A percentile compares a stretch with the other conserved stretches of the same genome.
Conservation (phyloP, 2,113 vertebrate genomes). For the Alexandromys fortis region DNA sequence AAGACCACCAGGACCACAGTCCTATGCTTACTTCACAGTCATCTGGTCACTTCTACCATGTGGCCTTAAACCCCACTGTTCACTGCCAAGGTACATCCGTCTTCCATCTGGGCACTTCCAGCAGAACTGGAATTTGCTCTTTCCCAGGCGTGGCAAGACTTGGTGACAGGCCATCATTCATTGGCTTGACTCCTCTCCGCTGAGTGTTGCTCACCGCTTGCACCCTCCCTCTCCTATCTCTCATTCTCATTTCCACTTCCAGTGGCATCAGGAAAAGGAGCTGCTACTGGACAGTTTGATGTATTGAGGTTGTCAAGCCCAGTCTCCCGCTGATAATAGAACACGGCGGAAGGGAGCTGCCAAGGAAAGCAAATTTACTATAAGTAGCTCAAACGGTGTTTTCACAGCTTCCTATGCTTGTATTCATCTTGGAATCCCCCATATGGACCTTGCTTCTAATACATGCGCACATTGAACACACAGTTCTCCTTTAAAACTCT, state of each 20-base stretch:
- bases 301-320: conserved; percentile 75
- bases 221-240: neutral
- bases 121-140: neutral
- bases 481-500: neutral
- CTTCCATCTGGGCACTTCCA: neutral
- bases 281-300: conserved; percentile 66
- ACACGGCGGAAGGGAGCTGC: conserved; percentile 23
- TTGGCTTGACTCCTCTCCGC: neutral
- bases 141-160: neutral
- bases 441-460: conserved; percentile 43
- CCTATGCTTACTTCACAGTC: neutral
- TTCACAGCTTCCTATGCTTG: conserved; percentile 50
- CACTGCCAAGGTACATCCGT: neutral
- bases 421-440: neutral
- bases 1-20: neutral
- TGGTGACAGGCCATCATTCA: neutral
- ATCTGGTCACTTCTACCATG: neutral
- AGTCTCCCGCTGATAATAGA: conserved; percentile 51
- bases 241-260: rapidly evolving
- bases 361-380: conserved; percentile 67
- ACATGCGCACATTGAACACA: neutral
- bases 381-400: conserved; percentile 66
- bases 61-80: neutral
- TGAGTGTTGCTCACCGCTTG: neutral
- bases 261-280: neutral